A percentile compares a stretch with the other conserved stretches of the same genome.
Conservation (phyloP, 2,113 vertebrate species). For the Rhadina sibilatrix region DNA sequence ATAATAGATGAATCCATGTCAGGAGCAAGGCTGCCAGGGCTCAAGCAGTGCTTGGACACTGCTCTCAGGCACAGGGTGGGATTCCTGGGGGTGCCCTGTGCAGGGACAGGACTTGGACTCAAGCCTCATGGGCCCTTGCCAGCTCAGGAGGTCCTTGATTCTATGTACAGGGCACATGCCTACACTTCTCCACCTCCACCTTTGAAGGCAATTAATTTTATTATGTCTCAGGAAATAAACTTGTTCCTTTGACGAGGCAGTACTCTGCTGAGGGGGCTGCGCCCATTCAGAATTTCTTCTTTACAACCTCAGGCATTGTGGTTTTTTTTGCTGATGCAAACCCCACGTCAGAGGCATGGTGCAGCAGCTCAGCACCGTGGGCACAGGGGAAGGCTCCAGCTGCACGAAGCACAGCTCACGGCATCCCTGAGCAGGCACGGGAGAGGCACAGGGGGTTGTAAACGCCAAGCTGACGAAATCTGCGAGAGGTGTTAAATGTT, state of each 20-base stretch:
- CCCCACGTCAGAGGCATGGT: fast-evolving
- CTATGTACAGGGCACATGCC: fast-evolving
- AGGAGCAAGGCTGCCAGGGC: background rate
- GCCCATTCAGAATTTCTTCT: background rate
- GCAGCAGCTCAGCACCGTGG: background rate
- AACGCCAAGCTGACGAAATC: background rate
- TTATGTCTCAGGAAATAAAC: fast-evolving
- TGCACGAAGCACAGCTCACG: fast-evolving
- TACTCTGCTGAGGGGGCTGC: fast-evolving
- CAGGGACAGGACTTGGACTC: background rate
- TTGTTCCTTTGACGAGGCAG: fast-evolving
- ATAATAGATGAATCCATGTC: fast-evolving
- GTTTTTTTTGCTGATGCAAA: background rate
- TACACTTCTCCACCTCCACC: fast-evolving
- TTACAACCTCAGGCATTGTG: background rate
- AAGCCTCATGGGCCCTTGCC: background rate
- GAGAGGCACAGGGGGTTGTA: fast-evolving
- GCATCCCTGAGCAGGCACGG: fast-evolving
- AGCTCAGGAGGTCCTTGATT: background rate
- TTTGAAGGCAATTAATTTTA: background rate
- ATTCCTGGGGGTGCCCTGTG: background rate
- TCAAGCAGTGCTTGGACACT: background rate
- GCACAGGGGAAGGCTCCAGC: fast-evolving
- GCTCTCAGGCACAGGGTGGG: background rate
- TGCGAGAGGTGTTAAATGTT: background rate